Evolutionary conservation across 2,113 vertebrate genomes (phyloP), one percentile per base, ranked within the genome.

Genomic region (Hiodon tergisus): DNA sequence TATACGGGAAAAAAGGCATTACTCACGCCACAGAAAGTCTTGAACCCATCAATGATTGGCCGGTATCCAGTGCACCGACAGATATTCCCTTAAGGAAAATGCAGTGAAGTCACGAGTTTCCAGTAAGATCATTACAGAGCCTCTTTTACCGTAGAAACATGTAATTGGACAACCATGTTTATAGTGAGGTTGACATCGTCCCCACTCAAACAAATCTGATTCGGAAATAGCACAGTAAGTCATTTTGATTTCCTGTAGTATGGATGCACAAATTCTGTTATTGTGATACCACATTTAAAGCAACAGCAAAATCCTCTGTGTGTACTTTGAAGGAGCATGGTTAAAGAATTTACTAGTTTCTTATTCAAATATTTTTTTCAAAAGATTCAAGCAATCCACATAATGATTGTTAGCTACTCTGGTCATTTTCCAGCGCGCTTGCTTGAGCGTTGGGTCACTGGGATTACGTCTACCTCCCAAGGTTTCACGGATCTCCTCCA

Each of bases 11-110:
- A 31, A 31, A 14, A 5, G n/a, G 4, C 46, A 62, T 17, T 2
- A 66, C 88, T 79, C 84, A 95, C 93, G 87, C 67, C 77, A 83
- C 85, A 89, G 85, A 96, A 94, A 6, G 89, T 92, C 77, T 83
- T 87, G 74, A 81, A 95, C 76, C 92, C 94, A 71, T 94, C 94
- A n/a, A 95, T n/a, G 63, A 95, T 94, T 8, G 93, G 90, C 4
- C 91, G 90, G 79, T 95, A 95, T 59, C 93, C 93, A 2, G 93
- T 94, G 62, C 94, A 96, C 14, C 84, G 85, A 76, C 94, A 96
- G 74, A 96, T 81, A 78, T 95, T 96, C 78, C 94, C 93, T 95
- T 78, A 47, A 70, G 71, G 54, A 50, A n/a, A 31, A 81, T 60
- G 53, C 5, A 50, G 10, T 13, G 48, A 4, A 16, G 67, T 51